Conservation (phyloP, 2,797 vertebrate genomes). For the Galaxias olidus region DNA sequence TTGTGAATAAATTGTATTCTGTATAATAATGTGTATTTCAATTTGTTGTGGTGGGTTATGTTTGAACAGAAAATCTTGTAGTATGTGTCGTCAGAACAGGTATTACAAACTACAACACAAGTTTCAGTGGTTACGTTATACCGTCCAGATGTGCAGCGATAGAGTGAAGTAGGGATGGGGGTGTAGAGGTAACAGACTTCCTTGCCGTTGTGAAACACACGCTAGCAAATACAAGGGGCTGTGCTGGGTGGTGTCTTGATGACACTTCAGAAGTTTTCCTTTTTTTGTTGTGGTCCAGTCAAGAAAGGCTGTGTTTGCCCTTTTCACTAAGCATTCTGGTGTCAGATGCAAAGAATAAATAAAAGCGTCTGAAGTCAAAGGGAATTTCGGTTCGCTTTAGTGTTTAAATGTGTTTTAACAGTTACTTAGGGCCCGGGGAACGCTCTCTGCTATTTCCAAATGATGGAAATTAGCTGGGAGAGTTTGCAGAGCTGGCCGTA, state of each 20-base stretch:
- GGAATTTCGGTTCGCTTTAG: conserved; percentile 48
- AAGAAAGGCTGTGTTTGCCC: conserved; percentile 77
- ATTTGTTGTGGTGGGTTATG: too few relatives aligned
- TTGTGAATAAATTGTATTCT: too few relatives aligned
- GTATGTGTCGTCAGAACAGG: too few relatives aligned
- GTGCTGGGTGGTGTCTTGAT: conserved; percentile 61
- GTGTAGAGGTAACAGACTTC: conserved; percentile 16
- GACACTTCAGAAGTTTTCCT: conserved; percentile 35
- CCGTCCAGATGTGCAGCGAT: conserved; percentile 1
- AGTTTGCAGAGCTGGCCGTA: conserved; percentile 83
- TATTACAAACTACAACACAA: too few relatives aligned
- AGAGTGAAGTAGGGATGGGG: conserved; percentile 6
- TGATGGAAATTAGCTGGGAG: conserved; percentile 56
- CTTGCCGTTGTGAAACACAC: conserved; percentile 45
- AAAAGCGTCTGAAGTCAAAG: conserved; percentile 65
- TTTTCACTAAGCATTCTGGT: conserved; percentile 77
- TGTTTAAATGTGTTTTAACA: conserved; percentile 76
- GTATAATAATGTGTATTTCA: too few relatives aligned
- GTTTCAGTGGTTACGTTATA: too few relatives aligned
- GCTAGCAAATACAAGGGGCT: conserved; percentile 53
- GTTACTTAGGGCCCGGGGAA: conserved; percentile 61
- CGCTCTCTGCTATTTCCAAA: conserved; percentile 47
- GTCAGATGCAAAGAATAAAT: conserved; percentile 68
- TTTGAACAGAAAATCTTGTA: too few relatives aligned
- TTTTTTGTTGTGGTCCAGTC: conserved; percentile 53